Base-by-base conservation (phyloP, 2,888 invertebrate species). In the Aphelenchoides bicaudatus region DNA sequence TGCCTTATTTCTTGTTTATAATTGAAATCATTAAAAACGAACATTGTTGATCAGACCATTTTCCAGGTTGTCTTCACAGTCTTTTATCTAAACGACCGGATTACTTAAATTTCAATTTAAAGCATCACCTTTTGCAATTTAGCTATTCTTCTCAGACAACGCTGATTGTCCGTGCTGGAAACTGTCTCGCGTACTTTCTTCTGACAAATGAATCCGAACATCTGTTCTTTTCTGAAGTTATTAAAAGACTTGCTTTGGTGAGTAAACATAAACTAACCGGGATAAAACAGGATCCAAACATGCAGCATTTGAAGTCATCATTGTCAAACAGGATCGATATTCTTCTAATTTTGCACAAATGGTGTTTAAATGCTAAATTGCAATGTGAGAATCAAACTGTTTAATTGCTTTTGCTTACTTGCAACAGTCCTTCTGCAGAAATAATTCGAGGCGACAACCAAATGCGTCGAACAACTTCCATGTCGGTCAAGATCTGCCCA, bases 311-410 rank as follows among this genome's bases (percentile, higher is more conserved):
- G 27, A 39, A 5, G 59, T 59, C 49, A 59, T 39, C 46, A 48
- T 59, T 25, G 58, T 30, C 27, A 61, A 23, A 10, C 59, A 59
- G 21, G 31, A 37, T 19, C 37, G 30, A 25, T 59, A 59, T 28
- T 59, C 59, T 8, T 59, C 59, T 21, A 53, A 59, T 27, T 60
- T 60, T 2, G 31, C 37, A n/a, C 59, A 59, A 38, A 61, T 61
- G 13, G 34, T 43, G 43, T 61, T 59, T 23, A 59, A 49, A 30
- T 59, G 61, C 37, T 51, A 62, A 56, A 28, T 46, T 47, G 3
- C 19, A 28, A 43, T 43, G 43, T 19, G 16, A n/a, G n/a, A n/a
- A n/a, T n/a, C 16, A 16, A 16, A 16, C 38, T 2, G 10, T 25
- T 25, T 25, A 43, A 3, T 3, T 1, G 27, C 13, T 5, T 21